Evolutionary conservation across 2,888 invertebrate species (phyloP), one percentile per base, ranked within the genome.

Genomic region (Sepiola atlantica): DNA sequence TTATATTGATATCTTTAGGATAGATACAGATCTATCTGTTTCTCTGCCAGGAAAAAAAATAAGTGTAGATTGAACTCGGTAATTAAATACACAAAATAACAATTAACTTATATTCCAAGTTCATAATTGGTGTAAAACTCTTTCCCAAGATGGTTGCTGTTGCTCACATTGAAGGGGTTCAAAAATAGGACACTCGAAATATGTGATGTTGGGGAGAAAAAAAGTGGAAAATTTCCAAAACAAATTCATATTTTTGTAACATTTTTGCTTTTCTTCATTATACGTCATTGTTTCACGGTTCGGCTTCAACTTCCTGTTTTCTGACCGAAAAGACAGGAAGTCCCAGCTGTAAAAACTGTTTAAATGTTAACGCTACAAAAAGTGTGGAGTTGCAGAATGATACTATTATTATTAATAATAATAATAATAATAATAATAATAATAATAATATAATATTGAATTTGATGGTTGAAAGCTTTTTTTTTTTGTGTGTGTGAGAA

Each of bases 221-320:
- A 6, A n/a, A 77, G n/a, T n/a, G 18, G n/a, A 77, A n/a, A 77
- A 0, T 77, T 32, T 16, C 14, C n/a, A 77, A 32, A 77, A 77
- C n/a, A n/a, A n/a, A n/a, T 77, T 77, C 77, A 77, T 77, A 77
- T 77, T 77, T 77, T 77, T 77, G 77, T 77, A 32, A 77, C 77
- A 77, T 24, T 24, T 61, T 77, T 77, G 10, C n/a, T 10, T 14
- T n/a, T n/a, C 14, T n/a, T 77, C 28, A 77, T 14, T n/a, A n/a
- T 32, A 14, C 16, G n/a, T n/a, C 77, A 12, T 77, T 77, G 77
- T 77, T 77, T 77, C n/a, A 77, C 12, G 16, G 77, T 77, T 77
- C 18, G 16, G 21, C 32, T n/a, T 1, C 14, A 6, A 77, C 77
- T 77, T 77, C 77, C 77, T 77, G 77, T 77, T 77, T 77, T n/a